Evolutionary conservation across 2,797 vertebrate species (phyloP).

Genomic region (Scolopax rusticola): DNA sequence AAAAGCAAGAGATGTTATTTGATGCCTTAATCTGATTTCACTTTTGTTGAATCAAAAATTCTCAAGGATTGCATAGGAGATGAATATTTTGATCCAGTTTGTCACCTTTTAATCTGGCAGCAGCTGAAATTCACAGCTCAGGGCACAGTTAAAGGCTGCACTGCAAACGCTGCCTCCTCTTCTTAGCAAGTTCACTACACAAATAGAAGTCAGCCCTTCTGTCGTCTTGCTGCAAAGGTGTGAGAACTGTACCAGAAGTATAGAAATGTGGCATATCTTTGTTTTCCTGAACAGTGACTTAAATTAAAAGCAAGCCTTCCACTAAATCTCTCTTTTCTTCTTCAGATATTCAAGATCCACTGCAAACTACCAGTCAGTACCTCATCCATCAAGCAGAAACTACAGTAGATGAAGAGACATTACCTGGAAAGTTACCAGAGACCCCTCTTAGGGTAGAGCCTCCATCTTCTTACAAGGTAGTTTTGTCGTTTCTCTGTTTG

Average conservation of each 20-base stretch:
- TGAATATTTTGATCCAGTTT: neutral
- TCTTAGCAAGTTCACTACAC: neutral
- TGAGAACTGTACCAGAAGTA: neutral
- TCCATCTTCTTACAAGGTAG: conserved; percentile 91
- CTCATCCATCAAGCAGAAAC: conserved; percentile 87
- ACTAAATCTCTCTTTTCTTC: neutral
- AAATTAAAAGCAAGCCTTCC: neutral
- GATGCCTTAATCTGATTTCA: neutral
- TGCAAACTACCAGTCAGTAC: conserved; percentile 93
- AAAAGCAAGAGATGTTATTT: neutral
- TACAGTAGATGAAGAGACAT: conserved; percentile 88
- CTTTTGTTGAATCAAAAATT: neutral
- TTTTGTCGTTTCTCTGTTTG: neutral
- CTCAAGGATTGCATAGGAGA: neutral
- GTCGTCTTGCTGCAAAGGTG: neutral
- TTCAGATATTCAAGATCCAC: conserved; percentile 82
- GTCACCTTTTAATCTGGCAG: neutral
- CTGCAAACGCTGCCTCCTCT: neutral
- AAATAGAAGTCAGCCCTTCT: neutral
- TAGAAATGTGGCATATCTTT: neutral
- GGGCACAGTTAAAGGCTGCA: neutral
- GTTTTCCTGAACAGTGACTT: neutral
- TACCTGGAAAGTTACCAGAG: conserved; percentile 94
- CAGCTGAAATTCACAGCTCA: neutral
- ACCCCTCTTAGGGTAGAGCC: conserved; percentile 88